Percentiles rank a stretch among this genome's conserved stretches.
phyloP scores from a whole-genome alignment of 2,888 invertebrate genomes.

The Lacanobia wlatinum region DNA sequence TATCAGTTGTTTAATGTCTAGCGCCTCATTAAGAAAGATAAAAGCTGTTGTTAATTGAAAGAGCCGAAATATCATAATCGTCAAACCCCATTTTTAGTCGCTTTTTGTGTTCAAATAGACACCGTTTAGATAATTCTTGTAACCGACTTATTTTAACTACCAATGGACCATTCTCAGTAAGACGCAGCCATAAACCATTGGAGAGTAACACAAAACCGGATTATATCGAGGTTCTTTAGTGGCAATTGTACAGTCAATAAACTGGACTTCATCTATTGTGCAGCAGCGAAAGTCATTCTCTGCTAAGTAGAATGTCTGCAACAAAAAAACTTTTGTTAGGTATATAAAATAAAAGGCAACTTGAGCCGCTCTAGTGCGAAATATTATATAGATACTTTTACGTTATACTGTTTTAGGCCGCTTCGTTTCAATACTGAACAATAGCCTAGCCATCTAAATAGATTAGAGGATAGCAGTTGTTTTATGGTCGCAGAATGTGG shows the following conservation, averaged over 20 bases:
- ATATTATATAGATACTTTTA: slow-evolving; percentile 14
- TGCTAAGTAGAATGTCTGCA: slow-evolving; percentile 9
- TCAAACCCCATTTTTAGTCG: background rate
- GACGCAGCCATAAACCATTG: slow-evolving; percentile 4
- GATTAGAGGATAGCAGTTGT: slow-evolving; percentile 23
- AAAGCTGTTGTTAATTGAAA: slow-evolving; percentile 6
- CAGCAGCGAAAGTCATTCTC: slow-evolving; percentile 35
- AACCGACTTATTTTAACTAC: background rate
- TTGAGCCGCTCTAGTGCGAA: slow-evolving; percentile 4
- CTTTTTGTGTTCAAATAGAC: background rate
- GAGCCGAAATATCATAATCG: background rate
- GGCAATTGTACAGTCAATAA: slow-evolving; percentile 12
- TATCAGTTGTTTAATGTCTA: slow-evolving; percentile 18
- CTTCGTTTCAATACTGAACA: slow-evolving; percentile 30
- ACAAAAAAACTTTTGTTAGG: slow-evolving; percentile 47
- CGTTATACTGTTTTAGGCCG: background rate
- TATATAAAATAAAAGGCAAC: slow-evolving; percentile 5
- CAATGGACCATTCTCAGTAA: slow-evolving; percentile 9
- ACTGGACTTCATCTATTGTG: slow-evolving; percentile 18
- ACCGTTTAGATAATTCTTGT: background rate
- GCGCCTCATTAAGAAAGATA: slow-evolving; percentile 11
- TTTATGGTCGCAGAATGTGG: slow-evolving; percentile 24
- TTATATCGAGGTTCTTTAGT: slow-evolving; percentile 28
- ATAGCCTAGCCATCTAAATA: slow-evolving; percentile 28
- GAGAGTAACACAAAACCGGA: slow-evolving; percentile 15